Conservation (phyloP, 1,140 invertebrate genomes). For the Brachionus rubens region DNA sequence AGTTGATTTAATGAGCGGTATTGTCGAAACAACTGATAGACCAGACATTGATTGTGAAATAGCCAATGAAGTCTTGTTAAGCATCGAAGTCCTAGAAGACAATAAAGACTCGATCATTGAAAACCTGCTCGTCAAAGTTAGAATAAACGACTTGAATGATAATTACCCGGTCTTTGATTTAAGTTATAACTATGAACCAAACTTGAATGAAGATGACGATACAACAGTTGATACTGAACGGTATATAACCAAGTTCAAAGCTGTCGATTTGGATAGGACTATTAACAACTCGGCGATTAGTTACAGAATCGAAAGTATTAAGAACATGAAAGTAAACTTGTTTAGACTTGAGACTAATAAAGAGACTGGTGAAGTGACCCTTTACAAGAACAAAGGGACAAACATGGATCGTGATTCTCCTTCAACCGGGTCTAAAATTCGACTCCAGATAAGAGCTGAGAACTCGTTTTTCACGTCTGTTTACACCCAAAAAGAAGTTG, state of each 20-base stretch:
- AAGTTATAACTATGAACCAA: slow-evolving; percentile 43
- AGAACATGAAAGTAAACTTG: neutral
- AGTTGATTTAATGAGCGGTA: neutral
- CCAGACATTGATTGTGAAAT: slow-evolving; percentile 11
- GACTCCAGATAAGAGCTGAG: neutral
- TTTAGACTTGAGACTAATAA: neutral
- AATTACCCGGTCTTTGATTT: slow-evolving; percentile 21
- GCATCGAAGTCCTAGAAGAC: slow-evolving; percentile 15
- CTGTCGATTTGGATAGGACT: slow-evolving; percentile 29
- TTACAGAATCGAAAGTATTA: neutral
- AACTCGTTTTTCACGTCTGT: neutral
- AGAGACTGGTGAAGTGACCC: neutral
- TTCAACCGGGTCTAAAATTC: neutral
- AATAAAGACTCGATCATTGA: neutral
- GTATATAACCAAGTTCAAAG: slow-evolving; percentile 36
- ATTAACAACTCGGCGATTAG: neutral
- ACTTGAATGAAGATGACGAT: slow-evolving; percentile 15
- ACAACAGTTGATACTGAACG: slow-evolving; percentile 11
- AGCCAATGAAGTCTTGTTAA: slow-evolving; percentile 27
- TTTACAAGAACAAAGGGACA: neutral
- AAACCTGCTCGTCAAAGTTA: slow-evolving; percentile 40
- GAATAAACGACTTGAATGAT: slow-evolving; percentile 34
- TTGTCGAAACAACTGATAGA: neutral
- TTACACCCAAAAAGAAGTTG: slow-evolving; percentile 15
- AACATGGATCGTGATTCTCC: slow-evolving; percentile 27